Conservation (phyloP, 2,113 vertebrate species). For the Macaca fascicularis region T2T-MFA8v1.1 NC_088381.1:128923501-128924000, state of each 20-base stretch:
- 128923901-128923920: background rate
- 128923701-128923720: background rate
- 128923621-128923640: background rate
- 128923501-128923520: background rate
- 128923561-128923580: background rate
- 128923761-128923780: background rate
- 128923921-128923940: background rate
- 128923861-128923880: background rate
- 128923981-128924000: background rate
- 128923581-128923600: background rate
- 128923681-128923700: background rate
- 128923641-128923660: background rate
- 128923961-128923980: background rate
- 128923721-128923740: background rate
- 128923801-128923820: background rate
- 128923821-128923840: background rate
- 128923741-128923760: background rate
- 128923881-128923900: background rate
- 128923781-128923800: slow-evolving; percentile 2
- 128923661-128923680: background rate
- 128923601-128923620: background rate
- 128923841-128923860: background rate
- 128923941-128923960: background rate
- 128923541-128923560: background rate
- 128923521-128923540: background rate